A percentile compares a stretch with the other conserved stretches of the same genome.
phyloP scores from a whole-genome alignment of 2,888 invertebrate genomes.

The Coelogynopora nodosa region DNA sequence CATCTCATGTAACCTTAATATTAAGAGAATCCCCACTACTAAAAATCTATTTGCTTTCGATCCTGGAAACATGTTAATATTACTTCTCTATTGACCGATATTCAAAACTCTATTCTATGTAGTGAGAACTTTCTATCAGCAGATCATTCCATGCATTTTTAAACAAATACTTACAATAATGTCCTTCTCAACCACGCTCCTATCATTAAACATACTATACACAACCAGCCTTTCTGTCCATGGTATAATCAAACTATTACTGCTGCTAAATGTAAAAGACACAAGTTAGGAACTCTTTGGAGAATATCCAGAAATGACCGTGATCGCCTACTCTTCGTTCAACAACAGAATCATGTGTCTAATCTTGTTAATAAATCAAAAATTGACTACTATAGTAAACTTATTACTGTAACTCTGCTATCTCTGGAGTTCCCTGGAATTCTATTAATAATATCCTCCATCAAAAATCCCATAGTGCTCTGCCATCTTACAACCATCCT shows the following conservation, averaged over 20 bases:
- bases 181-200: neutral
- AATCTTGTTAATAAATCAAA: conserved; percentile 11
- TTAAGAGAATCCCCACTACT: neutral
- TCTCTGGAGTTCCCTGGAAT: conserved; percentile 1
- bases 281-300: neutral
- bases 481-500: conserved; percentile 25
- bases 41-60: conserved; percentile 6
- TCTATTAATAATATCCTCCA: conserved; percentile 7
- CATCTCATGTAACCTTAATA: neutral
- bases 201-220: neutral
- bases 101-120: neutral
- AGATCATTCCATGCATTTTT: neutral
- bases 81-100: neutral
- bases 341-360: neutral
- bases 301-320: neutral
- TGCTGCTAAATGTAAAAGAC: neutral
- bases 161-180: neutral
- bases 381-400: conserved; percentile 31
- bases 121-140: neutral
- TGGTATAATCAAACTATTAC: neutral
- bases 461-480: neutral
- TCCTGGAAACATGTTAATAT: neutral
- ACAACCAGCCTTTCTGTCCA: neutral
- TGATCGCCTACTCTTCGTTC: conserved; percentile 14
- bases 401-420: conserved; percentile 20